phyloP scores from a whole-genome alignment of 2,888 invertebrate genomes.

The Sarcophaga variegata region DNA sequence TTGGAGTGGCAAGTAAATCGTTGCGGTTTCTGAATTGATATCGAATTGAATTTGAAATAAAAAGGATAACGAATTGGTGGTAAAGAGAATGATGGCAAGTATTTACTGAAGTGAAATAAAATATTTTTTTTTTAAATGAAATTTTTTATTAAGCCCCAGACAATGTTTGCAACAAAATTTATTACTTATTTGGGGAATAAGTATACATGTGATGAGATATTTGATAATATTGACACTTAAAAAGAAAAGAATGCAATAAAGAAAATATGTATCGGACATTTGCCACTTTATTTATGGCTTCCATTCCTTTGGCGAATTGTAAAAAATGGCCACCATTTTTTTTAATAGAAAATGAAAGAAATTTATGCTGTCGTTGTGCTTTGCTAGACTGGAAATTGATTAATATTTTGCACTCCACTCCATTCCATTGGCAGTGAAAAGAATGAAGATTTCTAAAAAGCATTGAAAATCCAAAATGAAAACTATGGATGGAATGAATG shows the following conservation, averaged over 20 bases:
- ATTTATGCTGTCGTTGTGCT: slow-evolving; percentile 7
- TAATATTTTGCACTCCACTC: slow-evolving; percentile 2
- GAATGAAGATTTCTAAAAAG: neutral
- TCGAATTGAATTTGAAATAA: neutral
- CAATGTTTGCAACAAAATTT: slow-evolving; percentile 5
- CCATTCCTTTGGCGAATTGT: neutral
- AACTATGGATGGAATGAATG: neutral
- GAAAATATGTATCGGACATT: neutral
- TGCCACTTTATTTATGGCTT: neutral
- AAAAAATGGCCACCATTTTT: neutral
- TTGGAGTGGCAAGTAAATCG: neutral
- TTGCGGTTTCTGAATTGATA: neutral
- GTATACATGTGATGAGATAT: neutral
- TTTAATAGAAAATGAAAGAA: neutral
- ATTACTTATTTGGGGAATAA: neutral
- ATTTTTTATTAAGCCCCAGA: neutral
- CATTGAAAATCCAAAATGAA: neutral
- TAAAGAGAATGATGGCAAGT: neutral
- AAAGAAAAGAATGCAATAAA: neutral
- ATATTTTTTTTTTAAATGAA: neutral
- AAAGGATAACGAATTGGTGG: neutral
- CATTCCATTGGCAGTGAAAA: neutral
- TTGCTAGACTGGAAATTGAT: slow-evolving; percentile 43
- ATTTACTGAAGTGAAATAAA: neutral
- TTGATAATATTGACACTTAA: neutral